These are phyloP conservation scores for Ariopsis seemanni DNA, from an alignment of 2,113 vertebrate genomes.

Conservation along the genomic window DNA sequence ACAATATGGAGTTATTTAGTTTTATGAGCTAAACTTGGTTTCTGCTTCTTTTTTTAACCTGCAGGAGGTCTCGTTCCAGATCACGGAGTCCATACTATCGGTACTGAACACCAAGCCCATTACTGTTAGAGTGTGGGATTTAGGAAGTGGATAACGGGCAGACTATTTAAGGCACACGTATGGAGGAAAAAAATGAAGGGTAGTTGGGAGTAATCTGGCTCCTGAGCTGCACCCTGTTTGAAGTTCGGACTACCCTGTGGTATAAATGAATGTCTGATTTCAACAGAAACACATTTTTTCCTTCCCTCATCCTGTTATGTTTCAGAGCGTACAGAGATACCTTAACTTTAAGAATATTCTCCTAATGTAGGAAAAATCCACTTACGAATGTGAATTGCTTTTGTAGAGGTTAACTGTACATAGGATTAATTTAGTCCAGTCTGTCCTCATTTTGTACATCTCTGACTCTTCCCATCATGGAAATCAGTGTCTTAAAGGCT, in stretches of 20 bases:
- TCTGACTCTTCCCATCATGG: background rate
- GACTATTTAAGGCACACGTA: constrained; percentile 5
- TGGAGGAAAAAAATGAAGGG: background rate
- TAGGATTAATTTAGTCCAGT: background rate
- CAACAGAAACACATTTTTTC: background rate
- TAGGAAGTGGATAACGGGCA: background rate
- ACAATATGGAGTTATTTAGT: background rate
- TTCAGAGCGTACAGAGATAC: background rate
- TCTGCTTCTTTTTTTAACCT: constrained; percentile 9
- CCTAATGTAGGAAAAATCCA: background rate
- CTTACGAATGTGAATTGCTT: constrained; percentile 30
- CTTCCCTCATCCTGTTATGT: background rate
- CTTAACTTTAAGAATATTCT: background rate
- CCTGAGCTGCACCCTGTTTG: background rate
- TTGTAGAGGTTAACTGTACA: constrained; percentile 11
- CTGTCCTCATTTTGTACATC: background rate
- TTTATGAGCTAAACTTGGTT: background rate
- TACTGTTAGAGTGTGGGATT: background rate
- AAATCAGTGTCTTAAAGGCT: constrained; percentile 9
- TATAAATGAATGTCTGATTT: constrained; percentile 26
- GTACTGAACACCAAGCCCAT: constrained; percentile 57
- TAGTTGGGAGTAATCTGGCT: background rate
- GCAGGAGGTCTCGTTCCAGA: constrained; percentile 69
- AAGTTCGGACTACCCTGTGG: constrained; percentile 10
- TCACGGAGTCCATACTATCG: constrained; percentile 73